These are phyloP conservation scores for Thysanoteuthis rhombus DNA, from an alignment of 2,888 invertebrate species.

Conservation along the genomic window DNA sequence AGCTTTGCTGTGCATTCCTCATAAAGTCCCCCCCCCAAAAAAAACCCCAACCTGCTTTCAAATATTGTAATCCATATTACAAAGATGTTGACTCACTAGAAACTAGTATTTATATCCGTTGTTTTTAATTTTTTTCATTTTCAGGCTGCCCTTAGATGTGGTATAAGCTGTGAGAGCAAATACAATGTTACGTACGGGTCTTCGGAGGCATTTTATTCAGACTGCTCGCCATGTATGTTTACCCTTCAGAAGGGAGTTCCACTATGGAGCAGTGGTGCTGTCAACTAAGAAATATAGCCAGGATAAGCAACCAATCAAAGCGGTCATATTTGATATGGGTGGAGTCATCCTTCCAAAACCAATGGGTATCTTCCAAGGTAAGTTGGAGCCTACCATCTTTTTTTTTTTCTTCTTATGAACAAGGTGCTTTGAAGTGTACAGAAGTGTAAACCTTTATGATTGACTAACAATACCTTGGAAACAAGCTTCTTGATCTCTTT, in stretches of 20 bases:
- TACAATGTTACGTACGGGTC: background rate
- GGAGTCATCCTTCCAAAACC: constrained; percentile 69
- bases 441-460: too few relatives aligned
- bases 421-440: background rate
- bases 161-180: background rate
- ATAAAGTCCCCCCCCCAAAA: too few relatives aligned
- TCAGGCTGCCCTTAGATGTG: background rate
- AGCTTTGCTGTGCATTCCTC: too few relatives aligned
- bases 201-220: background rate
- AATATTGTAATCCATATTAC: background rate
- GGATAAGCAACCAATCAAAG: constrained; percentile 50
- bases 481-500: too few relatives aligned
- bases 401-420: background rate
- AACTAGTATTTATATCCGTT: background rate
- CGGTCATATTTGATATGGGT: constrained; percentile 70
- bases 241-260: background rate
- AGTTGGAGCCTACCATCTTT: background rate
- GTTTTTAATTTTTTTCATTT: background rate
- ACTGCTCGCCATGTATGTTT: background rate
- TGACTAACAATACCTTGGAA: too few relatives aligned
- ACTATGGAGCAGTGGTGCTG: background rate
- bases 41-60: too few relatives aligned
- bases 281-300: background rate
- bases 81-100: background rate
- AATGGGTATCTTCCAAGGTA: constrained; percentile 58